A percentile compares a stretch with the other conserved stretches of the same genome.
Conservation (phyloP, 2,797 vertebrate genomes). For the Oophaga sylvatica region DNA sequence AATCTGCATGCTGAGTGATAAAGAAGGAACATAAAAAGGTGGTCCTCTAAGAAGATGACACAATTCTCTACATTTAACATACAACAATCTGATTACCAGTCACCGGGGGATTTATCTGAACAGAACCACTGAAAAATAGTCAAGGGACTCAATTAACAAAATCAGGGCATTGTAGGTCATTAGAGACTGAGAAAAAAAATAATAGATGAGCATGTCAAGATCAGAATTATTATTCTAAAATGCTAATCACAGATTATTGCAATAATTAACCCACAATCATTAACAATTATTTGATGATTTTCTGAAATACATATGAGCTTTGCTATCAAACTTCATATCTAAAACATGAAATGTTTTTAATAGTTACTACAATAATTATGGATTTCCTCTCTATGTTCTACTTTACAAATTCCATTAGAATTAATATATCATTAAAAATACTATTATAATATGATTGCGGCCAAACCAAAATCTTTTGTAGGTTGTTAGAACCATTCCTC, state of each 20-base stretch:
- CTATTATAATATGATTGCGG: too few species aligned
- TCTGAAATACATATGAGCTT: background rate
- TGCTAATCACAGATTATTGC: constrained; percentile 70
- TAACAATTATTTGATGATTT: constrained; percentile 65
- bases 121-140: constrained; percentile 79
- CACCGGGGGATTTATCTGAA: constrained; percentile 77
- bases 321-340: background rate
- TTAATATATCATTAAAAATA: background rate
- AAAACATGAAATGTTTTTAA: background rate
- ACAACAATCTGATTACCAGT: constrained; percentile 76
- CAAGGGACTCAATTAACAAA: constrained; percentile 81
- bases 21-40: constrained; percentile 70
- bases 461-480: too few species aligned
- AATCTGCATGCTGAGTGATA: constrained; percentile 62
- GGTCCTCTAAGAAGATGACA: constrained; percentile 75
- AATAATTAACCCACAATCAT: constrained; percentile 68
- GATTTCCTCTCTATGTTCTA: too few species aligned
- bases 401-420: background rate
- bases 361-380: background rate
- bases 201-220: constrained; percentile 70
- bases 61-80: constrained; percentile 75
- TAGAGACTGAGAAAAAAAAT: constrained; percentile 68
- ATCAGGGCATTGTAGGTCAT: constrained; percentile 69
- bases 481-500: too few species aligned
- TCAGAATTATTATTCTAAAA: constrained; percentile 70